phyloP scores from a whole-genome alignment of 2,888 invertebrate genomes.

The Pyrgus malvae region DNA sequence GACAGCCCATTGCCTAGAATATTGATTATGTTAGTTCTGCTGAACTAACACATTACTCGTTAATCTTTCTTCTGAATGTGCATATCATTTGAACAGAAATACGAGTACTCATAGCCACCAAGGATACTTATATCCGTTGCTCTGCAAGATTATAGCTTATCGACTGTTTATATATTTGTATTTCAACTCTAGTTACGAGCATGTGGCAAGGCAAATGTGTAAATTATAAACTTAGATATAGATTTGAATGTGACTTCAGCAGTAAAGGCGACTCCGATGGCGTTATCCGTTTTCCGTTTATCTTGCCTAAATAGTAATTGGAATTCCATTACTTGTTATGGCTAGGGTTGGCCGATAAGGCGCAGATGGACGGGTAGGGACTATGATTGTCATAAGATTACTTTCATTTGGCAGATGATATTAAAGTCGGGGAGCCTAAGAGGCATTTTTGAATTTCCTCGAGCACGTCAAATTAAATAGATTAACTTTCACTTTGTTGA shows the following conservation, averaged over 20 bases:
- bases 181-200: neutral
- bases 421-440: constrained; percentile 17
- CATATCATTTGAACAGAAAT: no score
- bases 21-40: no score
- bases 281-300: constrained; percentile 59
- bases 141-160: constrained; percentile 1
- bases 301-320: constrained; percentile 68
- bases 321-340: constrained; percentile 69
- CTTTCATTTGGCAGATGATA: constrained; percentile 26
- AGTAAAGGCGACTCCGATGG: neutral
- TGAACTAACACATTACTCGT: no score
- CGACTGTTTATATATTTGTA: constrained; percentile 4
- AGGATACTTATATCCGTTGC: neutral
- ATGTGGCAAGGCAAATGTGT: neutral
- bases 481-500: no score
- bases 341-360: constrained; percentile 58
- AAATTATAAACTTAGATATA: constrained; percentile 8
- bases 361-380: constrained; percentile 30
- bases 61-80: no score
- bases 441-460: no score
- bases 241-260: constrained; percentile 12
- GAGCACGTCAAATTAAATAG: no score
- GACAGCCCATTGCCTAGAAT: no score
- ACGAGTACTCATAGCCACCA: neutral
- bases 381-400: constrained; percentile 27